These are phyloP conservation scores for Ophraella communa DNA, from an alignment of 2,888 invertebrate species.

Conservation along the genomic window DNA sequence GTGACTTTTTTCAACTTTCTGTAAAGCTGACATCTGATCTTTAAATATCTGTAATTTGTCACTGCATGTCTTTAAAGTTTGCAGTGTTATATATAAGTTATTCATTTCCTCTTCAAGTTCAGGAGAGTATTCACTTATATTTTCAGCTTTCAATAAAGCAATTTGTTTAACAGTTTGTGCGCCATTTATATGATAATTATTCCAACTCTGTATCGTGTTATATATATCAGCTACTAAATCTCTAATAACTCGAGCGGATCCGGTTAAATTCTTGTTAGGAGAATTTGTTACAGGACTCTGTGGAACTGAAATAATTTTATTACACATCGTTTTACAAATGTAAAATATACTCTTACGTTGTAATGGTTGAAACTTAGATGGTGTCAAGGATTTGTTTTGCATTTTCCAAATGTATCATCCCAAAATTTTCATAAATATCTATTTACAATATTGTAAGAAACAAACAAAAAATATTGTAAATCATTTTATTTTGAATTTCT, in stretches of 20 bases:
- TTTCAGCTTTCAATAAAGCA: slow-evolving; percentile 49
- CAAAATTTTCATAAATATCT: too few species aligned
- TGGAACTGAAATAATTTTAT: slow-evolving; percentile 48
- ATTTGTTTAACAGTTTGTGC: slow-evolving; percentile 58
- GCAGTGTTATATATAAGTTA: slow-evolving; percentile 46
- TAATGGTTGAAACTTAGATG: slow-evolving; percentile 24
- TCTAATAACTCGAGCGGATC: slow-evolving; percentile 62
- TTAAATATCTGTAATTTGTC: slow-evolving; percentile 47
- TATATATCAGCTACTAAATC: slow-evolving; percentile 66
- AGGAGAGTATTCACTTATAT: slow-evolving; percentile 37
- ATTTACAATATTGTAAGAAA: too few species aligned
- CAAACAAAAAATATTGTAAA: too few species aligned
- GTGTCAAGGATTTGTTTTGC: slow-evolving; percentile 5
- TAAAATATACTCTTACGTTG: slow-evolving; percentile 8
- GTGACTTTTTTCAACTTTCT: slow-evolving; percentile 50
- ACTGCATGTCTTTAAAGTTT: slow-evolving; percentile 43
- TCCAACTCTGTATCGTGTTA: slow-evolving; percentile 64
- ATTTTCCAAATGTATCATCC: background rate
- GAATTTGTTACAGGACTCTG: slow-evolving; percentile 55
- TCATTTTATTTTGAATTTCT: too few species aligned
- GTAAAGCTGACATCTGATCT: slow-evolving; percentile 52
- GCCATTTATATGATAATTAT: slow-evolving; percentile 60
- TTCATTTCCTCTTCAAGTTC: slow-evolving; percentile 43
- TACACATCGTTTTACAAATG: background rate
- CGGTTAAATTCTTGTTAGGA: slow-evolving; percentile 64